A percentile compares a stretch with the other conserved stretches of the same genome.
Evolutionary conservation across 1,140 invertebrate species (phyloP).

Genomic region (Meloidogyne exigua): DNA sequence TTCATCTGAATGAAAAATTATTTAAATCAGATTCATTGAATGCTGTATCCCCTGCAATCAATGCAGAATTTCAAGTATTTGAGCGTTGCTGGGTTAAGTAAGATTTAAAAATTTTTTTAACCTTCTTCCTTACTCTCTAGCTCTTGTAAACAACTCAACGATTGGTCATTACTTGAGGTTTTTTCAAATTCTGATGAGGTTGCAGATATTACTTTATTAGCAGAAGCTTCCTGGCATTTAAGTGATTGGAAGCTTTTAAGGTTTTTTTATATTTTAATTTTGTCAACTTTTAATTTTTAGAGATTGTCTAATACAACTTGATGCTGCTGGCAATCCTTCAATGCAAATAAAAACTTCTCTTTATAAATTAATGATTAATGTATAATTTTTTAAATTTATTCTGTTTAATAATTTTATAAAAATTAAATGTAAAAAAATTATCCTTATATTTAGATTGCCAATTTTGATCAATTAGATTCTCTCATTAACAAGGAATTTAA

Average conservation of each 20-base stretch:
- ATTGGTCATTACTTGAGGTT: conserved; percentile 38
- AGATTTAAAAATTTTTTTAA: conserved; percentile 15
- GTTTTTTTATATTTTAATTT: not conserved
- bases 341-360: conserved; percentile 29
- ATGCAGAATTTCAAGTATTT: conserved; percentile 35
- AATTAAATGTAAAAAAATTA: not conserved
- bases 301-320: conserved; percentile 33
- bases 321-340: conserved; percentile 30
- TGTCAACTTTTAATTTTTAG: not conserved
- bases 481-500: conserved; percentile 31
- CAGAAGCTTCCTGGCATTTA: conserved; percentile 43
- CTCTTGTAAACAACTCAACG: conserved; percentile 43
- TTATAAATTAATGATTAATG: conserved; percentile 35
- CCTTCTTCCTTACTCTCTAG: conserved; percentile 14
- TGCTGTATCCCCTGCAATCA: conserved; percentile 22
- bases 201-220: conserved; percentile 32
- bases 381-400: conserved; percentile 13
- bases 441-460: not conserved
- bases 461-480: conserved; percentile 18
- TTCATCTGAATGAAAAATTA: conserved; percentile 29
- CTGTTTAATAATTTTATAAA: not conserved
- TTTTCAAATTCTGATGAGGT: conserved; percentile 40
- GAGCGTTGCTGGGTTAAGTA: conserved; percentile 34
- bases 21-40: conserved; percentile 25
- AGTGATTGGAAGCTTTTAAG: conserved; percentile 35